Evolutionary conservation across 2,797 vertebrate genomes (phyloP), one percentile per base, ranked within the genome.

Genomic region (Galaxias olidus): DNA sequence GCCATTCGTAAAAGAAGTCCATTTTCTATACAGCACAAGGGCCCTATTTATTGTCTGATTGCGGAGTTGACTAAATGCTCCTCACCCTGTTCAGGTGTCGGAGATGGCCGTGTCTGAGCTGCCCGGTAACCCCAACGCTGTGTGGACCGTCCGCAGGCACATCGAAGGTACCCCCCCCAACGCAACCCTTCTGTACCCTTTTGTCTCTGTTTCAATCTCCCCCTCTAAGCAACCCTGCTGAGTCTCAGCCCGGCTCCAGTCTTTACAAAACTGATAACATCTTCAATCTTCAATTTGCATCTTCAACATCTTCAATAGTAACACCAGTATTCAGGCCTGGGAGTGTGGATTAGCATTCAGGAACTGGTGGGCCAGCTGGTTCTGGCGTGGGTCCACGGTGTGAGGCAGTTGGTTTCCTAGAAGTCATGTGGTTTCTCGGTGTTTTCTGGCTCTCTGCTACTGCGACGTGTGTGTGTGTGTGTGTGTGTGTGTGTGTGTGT

Each of bases 61-160:
- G 30, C 30, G 2, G 30, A 30, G 30, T 30, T 2, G 30, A 30
- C 30, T 30, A 6, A 30, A 30, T 30, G 30, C 6, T 47, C 45
- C 13, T 47, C 13, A 1, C 9, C 45, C 45, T 14, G 10, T 4
- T 42, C 79, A 99, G 98, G 98, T 99, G 1, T 99, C 98, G 0
- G 98, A 99, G 92, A 99, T 99, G 98, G 98, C 98, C 0, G 98
- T 99, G 71, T 99, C 98, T 0, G 98, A 99, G 84, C 93, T 99
- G 80, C 98, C 98, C 0, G 98, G 98, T 94, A 99, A 98, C 86
- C 98, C 98, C 56, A 99, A 99, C n/a, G 97, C 98, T 72, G 98
- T 99, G 46, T 99, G 98, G 98, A 99, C 98, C 0, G 98, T 99
- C 15, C 94, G 97, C 79, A 93, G 94, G 64, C 97, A 99, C 3